Conservation (phyloP, 2,113 vertebrate genomes). For the Hirundichthys speculiger region DNA sequence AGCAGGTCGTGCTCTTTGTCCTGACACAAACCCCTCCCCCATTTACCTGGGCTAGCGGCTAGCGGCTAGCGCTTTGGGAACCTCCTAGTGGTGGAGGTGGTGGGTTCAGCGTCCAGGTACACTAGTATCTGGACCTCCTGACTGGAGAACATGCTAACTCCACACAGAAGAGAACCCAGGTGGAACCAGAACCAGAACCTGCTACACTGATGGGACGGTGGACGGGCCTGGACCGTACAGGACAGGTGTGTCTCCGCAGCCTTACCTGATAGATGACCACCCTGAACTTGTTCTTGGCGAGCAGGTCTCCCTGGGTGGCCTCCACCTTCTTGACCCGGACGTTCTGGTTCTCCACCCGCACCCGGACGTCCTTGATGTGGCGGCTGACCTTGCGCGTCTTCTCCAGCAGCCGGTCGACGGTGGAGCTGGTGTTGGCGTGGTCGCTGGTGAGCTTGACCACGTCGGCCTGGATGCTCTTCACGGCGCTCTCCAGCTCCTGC, state of each 20-base stretch:
- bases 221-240: not conserved
- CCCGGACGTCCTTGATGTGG: slow-evolving; percentile 92
- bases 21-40: no score
- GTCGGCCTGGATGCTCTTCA: slow-evolving; percentile 92
- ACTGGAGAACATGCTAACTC: no score
- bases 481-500: slow-evolving; percentile 87
- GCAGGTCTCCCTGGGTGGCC: slow-evolving; percentile 91
- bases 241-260: not conserved
- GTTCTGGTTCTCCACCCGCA: slow-evolving; percentile 91
- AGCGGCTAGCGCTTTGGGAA: no score
- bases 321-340: slow-evolving; percentile 89
- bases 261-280: slow-evolving; percentile 98
- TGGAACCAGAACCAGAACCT: no score
- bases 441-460: slow-evolving; percentile 89
- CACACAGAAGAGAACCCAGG: no score
- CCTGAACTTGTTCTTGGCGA: slow-evolving; percentile 96
- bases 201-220: no score
- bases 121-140: no score
- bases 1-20: no score
- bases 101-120: no score
- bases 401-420: slow-evolving; percentile 89
- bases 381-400: slow-evolving; percentile 94
- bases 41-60: no score
- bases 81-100: no score
- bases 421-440: slow-evolving; percentile 85